Evolutionary conservation across 2,888 invertebrate species (phyloP), one percentile per base, ranked within the genome.

Genomic region (Argyra leucocephala): DNA sequence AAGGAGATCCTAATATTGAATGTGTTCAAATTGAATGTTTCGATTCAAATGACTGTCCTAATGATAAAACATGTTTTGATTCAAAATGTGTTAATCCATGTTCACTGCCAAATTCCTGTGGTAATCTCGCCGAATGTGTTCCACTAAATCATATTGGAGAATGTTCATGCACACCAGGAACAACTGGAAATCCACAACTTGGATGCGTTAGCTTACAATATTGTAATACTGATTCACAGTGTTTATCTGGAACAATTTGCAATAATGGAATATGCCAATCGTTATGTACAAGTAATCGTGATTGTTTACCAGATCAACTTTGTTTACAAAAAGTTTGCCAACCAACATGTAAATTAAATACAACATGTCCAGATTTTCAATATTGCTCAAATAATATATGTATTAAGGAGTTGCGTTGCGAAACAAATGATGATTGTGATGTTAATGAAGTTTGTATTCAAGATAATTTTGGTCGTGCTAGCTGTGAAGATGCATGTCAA

Each of bases 291-390:
- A 89, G 87, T 71, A 85, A 89, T 22, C 84, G 93, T 68, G 93
- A 94, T 71, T 94, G 94, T 74, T 87, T 93, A 65, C 85, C 85
- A 21, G 90, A 92, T 73, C 93, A 94, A 80, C 81, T 92, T 18
- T 94, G 94, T 74, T 88, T 94, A 67, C 88, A 91, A 77, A 88
- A 86, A 15, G 85, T 90, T n/a, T 94, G 94, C 74, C 88, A 91
- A 74, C 86, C 91, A 23, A 90, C 91, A 3, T 94, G 94, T 75
- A 85, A 86, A 72, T 82, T 85, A 12, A 93, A 93, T 74, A 80
- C 84, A 2, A 89, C 90, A 18, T 95, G 94, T 72, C 91, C 93
- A 1, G 88, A 92, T 68, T 89, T 88, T 75, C 92, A 93, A 75
- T 90, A 86, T 74, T 93, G 93, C 73, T 83, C 84, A 68, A 91